Conservation (phyloP, 1,140 invertebrate genomes). For the Ylistrum balloti region DNA sequence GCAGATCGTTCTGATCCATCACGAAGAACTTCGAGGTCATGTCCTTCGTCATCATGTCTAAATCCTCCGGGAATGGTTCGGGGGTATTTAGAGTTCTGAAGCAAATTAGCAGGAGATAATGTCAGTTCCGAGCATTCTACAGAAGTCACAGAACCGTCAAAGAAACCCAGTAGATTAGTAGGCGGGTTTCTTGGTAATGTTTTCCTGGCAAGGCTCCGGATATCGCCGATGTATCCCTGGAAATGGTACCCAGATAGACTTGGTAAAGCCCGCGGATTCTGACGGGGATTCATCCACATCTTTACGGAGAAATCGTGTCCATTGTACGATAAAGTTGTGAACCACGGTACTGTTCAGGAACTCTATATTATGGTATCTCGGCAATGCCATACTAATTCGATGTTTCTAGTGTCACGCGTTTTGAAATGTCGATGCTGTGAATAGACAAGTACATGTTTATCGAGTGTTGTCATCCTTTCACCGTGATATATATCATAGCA, state of each 20-base stretch:
- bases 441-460: too few species aligned
- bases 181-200: neutral
- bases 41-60: neutral
- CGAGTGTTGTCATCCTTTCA: too few species aligned
- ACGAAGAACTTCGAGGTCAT: neutral
- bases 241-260: constrained; percentile 23
- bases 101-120: neutral
- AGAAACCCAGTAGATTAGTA: neutral
- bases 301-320: neutral
- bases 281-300: neutral
- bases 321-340: neutral
- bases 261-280: constrained; percentile 12
- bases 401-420: neutral
- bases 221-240: constrained; percentile 10
- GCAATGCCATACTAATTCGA: neutral
- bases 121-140: neutral
- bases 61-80: neutral
- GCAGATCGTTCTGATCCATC: neutral
- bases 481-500: too few species aligned
- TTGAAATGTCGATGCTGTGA: too few species aligned
- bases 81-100: neutral
- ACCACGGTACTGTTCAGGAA: too few species aligned
- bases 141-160: neutral
- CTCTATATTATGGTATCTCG: neutral
- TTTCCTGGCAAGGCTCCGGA: neutral